Evolutionary conservation across 2,888 invertebrate species (phyloP).

Genomic region (Sympetrum striolatum): DNA sequence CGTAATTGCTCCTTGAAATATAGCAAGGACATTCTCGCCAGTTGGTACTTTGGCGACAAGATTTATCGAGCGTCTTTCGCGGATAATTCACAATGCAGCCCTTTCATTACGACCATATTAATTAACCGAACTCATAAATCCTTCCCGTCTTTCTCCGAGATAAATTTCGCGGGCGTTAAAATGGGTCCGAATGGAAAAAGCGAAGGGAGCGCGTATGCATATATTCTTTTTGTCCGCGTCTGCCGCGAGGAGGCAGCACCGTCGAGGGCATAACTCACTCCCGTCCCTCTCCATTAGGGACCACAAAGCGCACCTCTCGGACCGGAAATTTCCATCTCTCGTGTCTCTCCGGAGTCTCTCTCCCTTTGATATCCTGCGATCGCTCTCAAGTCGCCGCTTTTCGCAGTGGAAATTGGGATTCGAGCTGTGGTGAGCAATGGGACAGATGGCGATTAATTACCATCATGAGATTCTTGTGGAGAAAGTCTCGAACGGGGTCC

Average conservation of each 20-base stretch:
- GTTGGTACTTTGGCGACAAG: not conserved
- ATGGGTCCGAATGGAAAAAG: not conserved
- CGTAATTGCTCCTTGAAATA: not conserved
- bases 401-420: too few relatives aligned
- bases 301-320: slow-evolving; percentile 8
- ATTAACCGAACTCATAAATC: not conserved
- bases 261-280: slow-evolving; percentile 2
- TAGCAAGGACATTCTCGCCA: not conserved
- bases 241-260: not conserved
- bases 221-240: not conserved
- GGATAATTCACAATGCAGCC: not conserved
- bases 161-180: not conserved
- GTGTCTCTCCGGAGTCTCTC: not conserved
- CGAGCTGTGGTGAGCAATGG: too few relatives aligned
- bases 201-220: not conserved
- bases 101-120: not conserved
- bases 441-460: too few relatives aligned
- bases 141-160: not conserved
- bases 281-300: slow-evolving; percentile 30
- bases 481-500: too few relatives aligned
- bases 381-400: not conserved
- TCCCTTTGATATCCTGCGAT: not conserved
- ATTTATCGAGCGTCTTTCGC: not conserved
- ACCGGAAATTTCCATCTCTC: not conserved
- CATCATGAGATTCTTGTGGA: too few relatives aligned